Evolutionary conservation across 2,888 invertebrate species (phyloP), one percentile per base, ranked within the genome.

Genomic region (Disparrhopalites patrizii): DNA sequence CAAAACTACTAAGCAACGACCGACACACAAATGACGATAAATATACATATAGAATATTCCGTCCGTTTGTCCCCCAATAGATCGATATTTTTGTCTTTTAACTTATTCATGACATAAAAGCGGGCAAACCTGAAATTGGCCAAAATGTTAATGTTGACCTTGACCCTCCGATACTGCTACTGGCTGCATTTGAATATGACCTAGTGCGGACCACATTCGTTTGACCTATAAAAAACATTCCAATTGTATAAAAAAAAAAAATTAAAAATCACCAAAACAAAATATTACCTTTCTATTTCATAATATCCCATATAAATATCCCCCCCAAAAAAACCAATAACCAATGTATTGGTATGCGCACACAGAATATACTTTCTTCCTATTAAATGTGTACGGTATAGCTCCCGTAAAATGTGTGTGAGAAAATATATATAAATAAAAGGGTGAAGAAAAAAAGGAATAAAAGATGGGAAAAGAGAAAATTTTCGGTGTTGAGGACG

Each of bases 141-240:
- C 63, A 63, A 47, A 63, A 63, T 43, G 63, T 55, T 28, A 62
- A 28, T 13, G 55, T 43, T 40, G 63, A 63, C 63, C 63, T 63
- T 63, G 63, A 63, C 56, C 63, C 63, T 33, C 62, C 62, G 25
- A 38, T n/a, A 56, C 54, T 55, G 30, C 62, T 56, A 56, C 63
- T 63, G 18, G 63, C 63, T 15, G 63, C 63, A 63, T 63, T 63
- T 47, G 63, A 63, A 43, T 56, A 63, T 55, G 63, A 63, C 55
- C 63, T 63, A 30, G 63, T 63, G 10, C 63, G 63, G 23, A 56
- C 56, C 20, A 63, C 63, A 55, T 62, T 62, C 50, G 63, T 56
- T 47, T 63, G 63, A 63, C 54, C 63, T 63, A 56, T 15, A 51
- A 4, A 54, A 31, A 7, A 47, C 23, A 47, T 47, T 47, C 23